Conservation (phyloP, 2,797 vertebrate genomes). For the Ambastaia sidthimunki region DNA sequence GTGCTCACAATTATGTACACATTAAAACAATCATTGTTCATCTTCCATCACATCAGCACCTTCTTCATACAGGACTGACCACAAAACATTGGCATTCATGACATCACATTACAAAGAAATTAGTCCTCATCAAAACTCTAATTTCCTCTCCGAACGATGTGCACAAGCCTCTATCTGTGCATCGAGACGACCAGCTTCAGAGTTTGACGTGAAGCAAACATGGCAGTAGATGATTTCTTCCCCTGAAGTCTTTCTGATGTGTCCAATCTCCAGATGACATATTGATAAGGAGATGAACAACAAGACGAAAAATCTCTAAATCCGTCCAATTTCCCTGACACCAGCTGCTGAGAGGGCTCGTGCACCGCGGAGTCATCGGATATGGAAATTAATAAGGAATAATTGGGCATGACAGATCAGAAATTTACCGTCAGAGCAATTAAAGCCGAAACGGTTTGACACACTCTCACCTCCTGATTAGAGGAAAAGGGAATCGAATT, state of each 20-base stretch:
- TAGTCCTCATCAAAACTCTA: slow-evolving; percentile 13
- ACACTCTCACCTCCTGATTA: slow-evolving; percentile 37
- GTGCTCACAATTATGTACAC: neutral
- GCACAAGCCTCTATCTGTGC: slow-evolving; percentile 12
- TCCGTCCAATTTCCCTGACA: slow-evolving; percentile 55
- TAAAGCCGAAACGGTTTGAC: slow-evolving; percentile 48
- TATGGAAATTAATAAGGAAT: slow-evolving; percentile 57
- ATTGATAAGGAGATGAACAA: slow-evolving; percentile 54
- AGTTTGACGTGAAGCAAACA: slow-evolving; percentile 58
- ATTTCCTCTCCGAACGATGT: neutral
- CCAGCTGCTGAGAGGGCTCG: slow-evolving; percentile 35
- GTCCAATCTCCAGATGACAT: slow-evolving; percentile 58
- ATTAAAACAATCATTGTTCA: slow-evolving; percentile 13
- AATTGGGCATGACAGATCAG: slow-evolving; percentile 62
- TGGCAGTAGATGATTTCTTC: slow-evolving; percentile 56
- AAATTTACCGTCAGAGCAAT: slow-evolving; percentile 57
- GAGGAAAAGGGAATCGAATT: slow-evolving; percentile 38
- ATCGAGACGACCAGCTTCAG: neutral
- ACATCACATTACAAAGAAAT: slow-evolving; percentile 9
- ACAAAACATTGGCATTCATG: slow-evolving; percentile 14
- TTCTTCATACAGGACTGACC: neutral
- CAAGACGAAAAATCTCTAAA: slow-evolving; percentile 52
- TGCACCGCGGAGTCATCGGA: slow-evolving; percentile 18
- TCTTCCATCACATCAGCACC: neutral
- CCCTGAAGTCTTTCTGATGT: slow-evolving; percentile 46